Conservation (phyloP, 2,797 vertebrate species). For the Mus minutoides region DNA sequence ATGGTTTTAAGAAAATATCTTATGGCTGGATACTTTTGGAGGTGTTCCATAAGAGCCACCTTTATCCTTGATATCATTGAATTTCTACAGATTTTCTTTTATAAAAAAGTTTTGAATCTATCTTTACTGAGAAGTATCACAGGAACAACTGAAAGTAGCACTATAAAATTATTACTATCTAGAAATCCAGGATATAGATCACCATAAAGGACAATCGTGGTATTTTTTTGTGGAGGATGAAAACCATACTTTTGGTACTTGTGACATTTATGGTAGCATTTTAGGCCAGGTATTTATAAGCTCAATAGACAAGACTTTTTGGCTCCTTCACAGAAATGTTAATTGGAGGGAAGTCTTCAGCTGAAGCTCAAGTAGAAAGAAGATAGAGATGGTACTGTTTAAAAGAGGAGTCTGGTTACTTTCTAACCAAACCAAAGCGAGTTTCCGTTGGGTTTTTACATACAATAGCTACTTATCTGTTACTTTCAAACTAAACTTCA, state of each 20-base stretch:
- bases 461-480: background rate
- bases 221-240: background rate
- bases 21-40: background rate
- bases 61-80: background rate
- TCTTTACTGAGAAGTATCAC: background rate
- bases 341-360: background rate
- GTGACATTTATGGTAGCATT: background rate
- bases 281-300: background rate
- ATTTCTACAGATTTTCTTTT: background rate
- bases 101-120: background rate
- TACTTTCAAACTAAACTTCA: background rate
- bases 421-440: background rate
- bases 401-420: background rate
- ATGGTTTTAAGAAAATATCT: background rate
- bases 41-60: background rate
- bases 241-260: background rate
- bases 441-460: background rate
- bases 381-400: background rate
- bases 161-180: background rate
- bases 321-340: background rate
- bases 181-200: background rate
- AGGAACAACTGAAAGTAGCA: background rate
- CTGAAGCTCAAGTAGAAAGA: background rate
- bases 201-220: background rate
- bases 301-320: background rate